Base-by-base conservation (phyloP, 2,888 invertebrate genomes). In the Noctua janthe region DNA sequence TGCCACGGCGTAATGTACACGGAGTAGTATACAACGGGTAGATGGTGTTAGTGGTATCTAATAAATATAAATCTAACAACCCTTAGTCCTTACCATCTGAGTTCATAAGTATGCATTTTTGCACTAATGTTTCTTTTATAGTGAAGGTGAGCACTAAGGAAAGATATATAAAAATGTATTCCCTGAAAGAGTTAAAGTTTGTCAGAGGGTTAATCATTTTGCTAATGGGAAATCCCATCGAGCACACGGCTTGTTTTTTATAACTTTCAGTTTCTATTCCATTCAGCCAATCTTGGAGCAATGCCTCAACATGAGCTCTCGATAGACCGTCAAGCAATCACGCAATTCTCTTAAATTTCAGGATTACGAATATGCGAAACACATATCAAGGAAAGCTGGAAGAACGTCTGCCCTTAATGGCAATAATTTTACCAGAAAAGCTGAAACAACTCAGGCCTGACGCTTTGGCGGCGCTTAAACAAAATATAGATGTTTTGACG, bases 311-410 rank as follows among this genome's bases (percentile, higher is more conserved):
- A 20, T 35, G 2, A 59, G 20, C n/a, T 17, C 29, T 47, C 17
- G 0, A 29, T 43, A 8, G 13, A 62, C n/a, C 8, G 4, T 17
- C 35, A 51, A 23, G 17, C 7, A 29, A 47, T 70, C 17, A n/a
- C n/a, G 13, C 23, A 67, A 43, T 67, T 23, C 23, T 43, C 5
- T 43, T 43, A 3, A 56, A 76, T 84, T 85, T 64, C 90, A 98
- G 99, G 92, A 99, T 98, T 95, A 98, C 98, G 0, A 97, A 97
- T 73, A 97, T 99, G 20, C 97, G 99, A 5, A 98, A 98, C 89
- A 99, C 99, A 0, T 97, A 98, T 23, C 99, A 99, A 94, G 99
- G 99, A 0, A 99, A 99, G 93, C 97, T 98, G 81, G 99, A 99
- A 92, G 99, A 99, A 93, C 97, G 99, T 13, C 94, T 99, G 82